Conservation (phyloP, 2,797 vertebrate species). For the Clarias laeviceps region DNA sequence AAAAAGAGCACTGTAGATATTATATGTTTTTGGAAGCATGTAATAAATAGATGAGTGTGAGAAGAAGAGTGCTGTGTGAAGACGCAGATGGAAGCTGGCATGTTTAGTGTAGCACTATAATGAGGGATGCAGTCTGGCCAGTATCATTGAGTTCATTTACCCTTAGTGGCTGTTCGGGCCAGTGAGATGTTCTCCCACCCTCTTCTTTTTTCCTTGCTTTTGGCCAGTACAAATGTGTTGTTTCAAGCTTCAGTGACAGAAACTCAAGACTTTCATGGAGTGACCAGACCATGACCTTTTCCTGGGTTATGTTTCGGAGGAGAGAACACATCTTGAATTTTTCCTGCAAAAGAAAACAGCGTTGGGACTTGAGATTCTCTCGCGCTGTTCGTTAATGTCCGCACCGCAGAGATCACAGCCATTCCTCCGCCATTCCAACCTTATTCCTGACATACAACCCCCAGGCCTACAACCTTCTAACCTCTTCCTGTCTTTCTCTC, state of each 20-base stretch:
- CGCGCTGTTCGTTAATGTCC: conserved; percentile 61
- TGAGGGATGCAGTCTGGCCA: conserved; percentile 38
- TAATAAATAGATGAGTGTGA: conserved; percentile 19
- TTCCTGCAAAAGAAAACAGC: conserved; percentile 77
- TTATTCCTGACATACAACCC: conserved; percentile 39
- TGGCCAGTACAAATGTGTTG: conserved; percentile 59
- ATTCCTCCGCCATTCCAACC: conserved; percentile 36
- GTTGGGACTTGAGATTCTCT: conserved; percentile 69
- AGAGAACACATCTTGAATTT: conserved; percentile 76
- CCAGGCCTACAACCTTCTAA: conserved; percentile 33
- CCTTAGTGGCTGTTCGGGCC: conserved; percentile 42
- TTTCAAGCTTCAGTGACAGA: conserved; percentile 68
- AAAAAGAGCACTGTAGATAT: conserved; percentile 10
- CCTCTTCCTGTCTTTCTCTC: conserved; percentile 25
- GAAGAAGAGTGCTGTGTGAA: conserved; percentile 35
- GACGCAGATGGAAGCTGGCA: conserved; percentile 35
- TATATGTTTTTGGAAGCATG: conserved; percentile 1
- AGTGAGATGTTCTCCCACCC: conserved; percentile 36
- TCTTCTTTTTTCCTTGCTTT: conserved; percentile 33
- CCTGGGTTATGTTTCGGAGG: conserved; percentile 73
- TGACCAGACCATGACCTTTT: conserved; percentile 72
- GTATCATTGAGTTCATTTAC: conserved; percentile 57
- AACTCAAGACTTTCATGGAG: conserved; percentile 71
- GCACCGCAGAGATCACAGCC: conserved; percentile 40
- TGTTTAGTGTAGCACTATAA: conserved; percentile 39